Evolutionary conservation across 1,140 invertebrate species (phyloP), one percentile per base, ranked within the genome.

Genomic region (Camponotus vicinus): DNA sequence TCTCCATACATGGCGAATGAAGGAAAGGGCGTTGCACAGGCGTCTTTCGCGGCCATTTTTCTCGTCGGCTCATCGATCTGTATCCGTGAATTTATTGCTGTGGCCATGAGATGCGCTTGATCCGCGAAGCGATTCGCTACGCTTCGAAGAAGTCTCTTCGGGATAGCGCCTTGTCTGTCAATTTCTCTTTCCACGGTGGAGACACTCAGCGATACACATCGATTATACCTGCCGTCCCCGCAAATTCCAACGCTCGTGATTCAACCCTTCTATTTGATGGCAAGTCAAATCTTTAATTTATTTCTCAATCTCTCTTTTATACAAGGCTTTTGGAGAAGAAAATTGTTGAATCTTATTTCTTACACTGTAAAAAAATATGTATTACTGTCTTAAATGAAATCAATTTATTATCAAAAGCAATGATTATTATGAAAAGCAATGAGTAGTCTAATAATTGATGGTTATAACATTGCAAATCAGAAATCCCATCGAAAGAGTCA

Each of bases 71-170:
- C 75, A 70, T 78, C 91, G 49, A 77, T 52, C 61, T 52, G 87
- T 80, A 85, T 78, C 87, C 70, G 89, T 86, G 87, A 90, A 93
- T 92, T 93, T 92, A 93, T 93, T 92, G 87, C 89, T 57, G 45
- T 71, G 40, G 55, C 40, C 82, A 86, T 57, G 64, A 64, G 34
- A 34, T 45, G 42, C 27, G 45, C 37, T 8, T 7, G 73, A 61
- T 63, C 13, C 15, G 13, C 49, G 71, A 64, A 75, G 7, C 55
- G 82, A 87, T 91, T 85, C 89, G 83, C 82, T 76, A 21, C 15
- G 49, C 32, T 32, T 40, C 42, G 21, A n/a, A 66, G 78, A 83
- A 89, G 86, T 87, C 73, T 87, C 64, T 63, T 86, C 34, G 86
- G 83, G 82, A 88, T 85, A 87, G 78, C 89, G 85, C 84, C 89